Evolutionary conservation across 2,113 vertebrate genomes (phyloP).

Genomic region (Orientallactaga bullata): DNA sequence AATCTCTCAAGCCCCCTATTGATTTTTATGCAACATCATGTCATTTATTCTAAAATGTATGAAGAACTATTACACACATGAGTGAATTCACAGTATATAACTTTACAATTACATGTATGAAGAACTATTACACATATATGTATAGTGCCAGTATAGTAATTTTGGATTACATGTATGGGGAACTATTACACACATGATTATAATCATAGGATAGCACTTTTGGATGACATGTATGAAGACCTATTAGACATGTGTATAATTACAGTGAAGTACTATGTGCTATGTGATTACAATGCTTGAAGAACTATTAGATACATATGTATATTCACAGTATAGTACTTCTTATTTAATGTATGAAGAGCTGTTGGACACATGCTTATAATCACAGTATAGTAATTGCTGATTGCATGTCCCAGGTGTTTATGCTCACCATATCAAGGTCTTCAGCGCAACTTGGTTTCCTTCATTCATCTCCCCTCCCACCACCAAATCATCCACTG

Average conservation of each 20-base stretch:
- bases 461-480: not conserved
- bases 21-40: not conserved
- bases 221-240: too few relatives aligned
- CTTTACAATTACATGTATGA: not conserved
- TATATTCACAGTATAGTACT: not conserved
- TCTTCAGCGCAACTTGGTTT: not conserved
- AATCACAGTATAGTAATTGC: not conserved
- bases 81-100: not conserved
- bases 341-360: not conserved
- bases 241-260: not conserved
- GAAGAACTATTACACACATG: not conserved
- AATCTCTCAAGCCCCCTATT: not conserved
- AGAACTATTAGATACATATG: not conserved
- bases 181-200: not conserved
- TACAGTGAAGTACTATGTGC: not conserved
- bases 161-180: not conserved
- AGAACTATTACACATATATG: not conserved
- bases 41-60: not conserved
- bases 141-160: not conserved
- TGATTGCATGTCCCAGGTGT: not conserved
- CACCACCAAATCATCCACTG: not conserved
- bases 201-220: not conserved
- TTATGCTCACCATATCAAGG: fast-evolving
- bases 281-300: not conserved
- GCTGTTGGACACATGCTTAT: not conserved